Percentiles rank a stretch among this genome's conserved stretches.
Evolutionary conservation across 2,113 vertebrate species (phyloP).

Genomic region (Scatophagus argus): DNA sequence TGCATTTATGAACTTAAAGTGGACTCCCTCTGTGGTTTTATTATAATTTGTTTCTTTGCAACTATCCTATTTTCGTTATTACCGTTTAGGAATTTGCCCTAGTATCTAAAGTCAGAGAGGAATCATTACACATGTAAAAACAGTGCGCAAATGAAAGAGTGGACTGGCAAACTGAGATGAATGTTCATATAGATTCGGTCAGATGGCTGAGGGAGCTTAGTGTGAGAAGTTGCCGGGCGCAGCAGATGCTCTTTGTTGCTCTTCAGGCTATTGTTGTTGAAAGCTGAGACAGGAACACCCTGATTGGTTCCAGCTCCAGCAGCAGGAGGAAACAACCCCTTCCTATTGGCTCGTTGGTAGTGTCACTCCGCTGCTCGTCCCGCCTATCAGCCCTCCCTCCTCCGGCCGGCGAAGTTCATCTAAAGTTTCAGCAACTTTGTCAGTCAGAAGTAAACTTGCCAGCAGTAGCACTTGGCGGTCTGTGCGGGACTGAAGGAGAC

Average conservation of each 20-base stretch:
- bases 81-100: neutral
- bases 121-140: neutral
- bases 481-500: slow-evolving; percentile 54
- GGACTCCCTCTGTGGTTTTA: neutral
- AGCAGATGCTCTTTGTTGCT: slow-evolving; percentile 84
- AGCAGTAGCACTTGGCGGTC: slow-evolving; percentile 57
- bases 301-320: slow-evolving; percentile 83
- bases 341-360: slow-evolving; percentile 84
- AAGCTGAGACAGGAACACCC: slow-evolving; percentile 60
- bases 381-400: slow-evolving; percentile 49
- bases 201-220: slow-evolving; percentile 63
- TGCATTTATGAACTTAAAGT: neutral
- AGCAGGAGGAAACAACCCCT: slow-evolving; percentile 68
- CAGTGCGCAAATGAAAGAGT: neutral
- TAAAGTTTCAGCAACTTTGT: slow-evolving; percentile 88
- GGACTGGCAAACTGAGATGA: neutral
- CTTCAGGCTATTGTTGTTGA: slow-evolving; percentile 80
- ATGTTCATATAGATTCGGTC: slow-evolving; percentile 5
- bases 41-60: neutral
- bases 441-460: slow-evolving; percentile 81
- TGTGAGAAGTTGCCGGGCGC: slow-evolving; percentile 67
- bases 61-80: too few relatives aligned
- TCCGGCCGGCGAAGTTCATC: slow-evolving; percentile 85
- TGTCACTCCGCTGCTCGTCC: slow-evolving; percentile 47
- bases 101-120: neutral